A percentile compares a stretch with the other conserved stretches of the same genome.
phyloP scores from a whole-genome alignment of 2,888 invertebrate species.

The Cryptophagus acutangulus region DNA sequence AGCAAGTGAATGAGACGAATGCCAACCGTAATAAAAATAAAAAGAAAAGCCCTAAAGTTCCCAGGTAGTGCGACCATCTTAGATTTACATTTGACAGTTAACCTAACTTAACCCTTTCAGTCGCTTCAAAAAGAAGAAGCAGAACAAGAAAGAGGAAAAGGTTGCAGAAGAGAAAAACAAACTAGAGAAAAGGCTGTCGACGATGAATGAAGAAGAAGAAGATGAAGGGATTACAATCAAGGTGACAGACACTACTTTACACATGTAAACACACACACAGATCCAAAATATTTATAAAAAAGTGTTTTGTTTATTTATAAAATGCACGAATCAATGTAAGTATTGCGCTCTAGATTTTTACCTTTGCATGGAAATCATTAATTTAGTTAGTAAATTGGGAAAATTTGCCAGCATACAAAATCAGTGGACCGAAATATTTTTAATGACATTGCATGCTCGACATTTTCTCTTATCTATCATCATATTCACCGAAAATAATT shows the following conservation, averaged over 20 bases:
- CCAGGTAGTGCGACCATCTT: conserved; percentile 28
- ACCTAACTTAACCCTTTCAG: conserved; percentile 12
- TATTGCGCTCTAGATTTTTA: conserved; percentile 6
- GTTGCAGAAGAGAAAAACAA: conserved; percentile 49
- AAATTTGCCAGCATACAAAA: no score
- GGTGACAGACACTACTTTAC: conserved; percentile 49
- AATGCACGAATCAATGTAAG: conserved; percentile 4
- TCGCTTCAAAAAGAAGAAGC: conserved; percentile 60
- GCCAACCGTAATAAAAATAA: conserved; percentile 44
- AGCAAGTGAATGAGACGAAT: conserved; percentile 75
- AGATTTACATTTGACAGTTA: not conserved
- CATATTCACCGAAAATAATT: no score
- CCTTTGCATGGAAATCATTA: no score
- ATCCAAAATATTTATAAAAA: conserved; percentile 4
- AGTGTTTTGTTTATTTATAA: not conserved
- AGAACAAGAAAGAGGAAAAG: conserved; percentile 64
- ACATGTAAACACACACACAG: conserved; percentile 30
- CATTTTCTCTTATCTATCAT: no score
- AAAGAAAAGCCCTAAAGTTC: conserved; percentile 40
- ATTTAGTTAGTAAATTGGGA: no score
- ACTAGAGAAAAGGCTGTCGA: conserved; percentile 65
- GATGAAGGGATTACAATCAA: conserved; percentile 66
- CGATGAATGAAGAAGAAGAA: conserved; percentile 83
- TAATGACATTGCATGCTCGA: no score
- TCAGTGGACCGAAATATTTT: no score